Percentiles rank a stretch among this genome's conserved stretches.
phyloP scores from a whole-genome alignment of 2,113 vertebrate genomes.

The Lucifuga dentata region DNA sequence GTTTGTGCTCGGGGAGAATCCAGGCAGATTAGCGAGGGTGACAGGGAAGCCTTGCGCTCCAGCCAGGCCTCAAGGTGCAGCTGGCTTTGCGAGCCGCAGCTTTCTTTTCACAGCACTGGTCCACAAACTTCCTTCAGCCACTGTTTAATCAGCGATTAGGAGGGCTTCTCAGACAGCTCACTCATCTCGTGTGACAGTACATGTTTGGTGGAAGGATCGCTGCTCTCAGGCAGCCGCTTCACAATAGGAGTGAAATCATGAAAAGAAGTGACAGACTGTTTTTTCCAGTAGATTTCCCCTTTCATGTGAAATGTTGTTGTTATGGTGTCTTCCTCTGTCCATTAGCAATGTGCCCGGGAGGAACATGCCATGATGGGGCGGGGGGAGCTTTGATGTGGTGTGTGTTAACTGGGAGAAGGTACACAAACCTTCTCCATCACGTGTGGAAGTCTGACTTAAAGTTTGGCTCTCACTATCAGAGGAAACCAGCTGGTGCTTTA shows the following conservation, averaged over 20 bases:
- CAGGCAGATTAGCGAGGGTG: slow-evolving; percentile 77
- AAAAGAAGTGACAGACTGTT: slow-evolving; percentile 55
- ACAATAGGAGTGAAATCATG: slow-evolving; percentile 54
- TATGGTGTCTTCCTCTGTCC: slow-evolving; percentile 64
- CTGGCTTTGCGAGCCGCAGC: slow-evolving; percentile 61
- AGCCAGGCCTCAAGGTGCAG: slow-evolving; percentile 63
- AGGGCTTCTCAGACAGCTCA: slow-evolving; percentile 52
- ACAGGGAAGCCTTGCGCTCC: slow-evolving; percentile 48
- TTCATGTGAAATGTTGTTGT: slow-evolving; percentile 68
- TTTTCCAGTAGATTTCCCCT: slow-evolving; percentile 58
- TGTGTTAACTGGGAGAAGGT: slow-evolving; percentile 59
- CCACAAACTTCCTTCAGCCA: slow-evolving; percentile 58
- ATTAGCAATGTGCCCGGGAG: slow-evolving; percentile 63
- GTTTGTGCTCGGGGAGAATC: slow-evolving; percentile 79
- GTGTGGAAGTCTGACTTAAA: slow-evolving; percentile 64
- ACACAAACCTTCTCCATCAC: slow-evolving; percentile 69
- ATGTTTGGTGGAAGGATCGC: slow-evolving; percentile 58
- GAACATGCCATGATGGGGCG: slow-evolving; percentile 35
- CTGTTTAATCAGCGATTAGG: slow-evolving; percentile 79
- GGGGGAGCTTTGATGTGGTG: slow-evolving; percentile 79
- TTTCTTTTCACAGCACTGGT: slow-evolving; percentile 51
- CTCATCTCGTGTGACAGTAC: slow-evolving; percentile 77
- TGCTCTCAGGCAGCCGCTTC: slow-evolving; percentile 29
- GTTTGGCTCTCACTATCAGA: slow-evolving; percentile 59
- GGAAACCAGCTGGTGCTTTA: slow-evolving; percentile 75